phyloP scores from a whole-genome alignment of 2,113 vertebrate species.

The Heptranchias perlo region DNA sequence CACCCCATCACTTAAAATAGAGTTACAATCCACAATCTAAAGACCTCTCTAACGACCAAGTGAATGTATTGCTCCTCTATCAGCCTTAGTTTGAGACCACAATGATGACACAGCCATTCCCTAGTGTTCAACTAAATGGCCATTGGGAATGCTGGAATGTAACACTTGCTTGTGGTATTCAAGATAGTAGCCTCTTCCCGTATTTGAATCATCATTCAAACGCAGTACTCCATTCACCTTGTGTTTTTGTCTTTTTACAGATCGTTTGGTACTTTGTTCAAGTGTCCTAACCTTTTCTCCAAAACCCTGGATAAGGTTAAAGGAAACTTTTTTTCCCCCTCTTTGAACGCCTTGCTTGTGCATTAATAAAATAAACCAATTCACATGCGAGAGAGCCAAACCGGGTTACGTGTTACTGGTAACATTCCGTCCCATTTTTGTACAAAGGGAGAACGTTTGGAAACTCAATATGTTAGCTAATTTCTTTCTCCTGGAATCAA shows the following conservation, averaged over 20 bases:
- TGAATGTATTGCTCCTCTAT: not conserved
- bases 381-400: not conserved
- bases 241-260: not conserved
- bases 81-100: not conserved
- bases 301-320: not conserved
- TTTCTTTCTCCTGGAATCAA: slow-evolving; percentile 4
- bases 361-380: slow-evolving; percentile 10
- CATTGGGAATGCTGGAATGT: not conserved
- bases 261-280: not conserved
- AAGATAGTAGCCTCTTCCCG: not conserved
- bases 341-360: not conserved
- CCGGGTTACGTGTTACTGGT: not conserved
- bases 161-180: not conserved
- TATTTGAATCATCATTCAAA: too few relatives aligned
- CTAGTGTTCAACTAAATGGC: not conserved
- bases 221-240: not conserved
- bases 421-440: slow-evolving; percentile 1
- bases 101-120: not conserved
- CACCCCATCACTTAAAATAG: not conserved
- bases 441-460: slow-evolving; percentile 11
- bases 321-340: not conserved
- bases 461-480: not conserved
- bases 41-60: not conserved
- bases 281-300: not conserved
- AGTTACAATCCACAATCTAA: not conserved